phyloP scores from a whole-genome alignment of 2,797 vertebrate genomes.

The Mus caroli region DNA sequence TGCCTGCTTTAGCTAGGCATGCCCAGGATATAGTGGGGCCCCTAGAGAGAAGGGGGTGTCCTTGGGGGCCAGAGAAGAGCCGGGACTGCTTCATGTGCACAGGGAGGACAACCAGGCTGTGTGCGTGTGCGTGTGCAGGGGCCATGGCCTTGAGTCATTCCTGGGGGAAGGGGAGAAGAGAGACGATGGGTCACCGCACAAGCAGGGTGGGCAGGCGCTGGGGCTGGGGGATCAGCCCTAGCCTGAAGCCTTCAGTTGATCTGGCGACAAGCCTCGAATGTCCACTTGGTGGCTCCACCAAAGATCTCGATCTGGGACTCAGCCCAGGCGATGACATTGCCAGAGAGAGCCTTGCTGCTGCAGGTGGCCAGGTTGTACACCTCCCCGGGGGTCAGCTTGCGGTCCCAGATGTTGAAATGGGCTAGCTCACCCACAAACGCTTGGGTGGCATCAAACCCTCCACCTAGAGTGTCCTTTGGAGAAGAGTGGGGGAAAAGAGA shows the following conservation, averaged over 20 bases:
- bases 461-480: slow-evolving; percentile 95
- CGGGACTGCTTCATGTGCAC: slow-evolving; percentile 80
- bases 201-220: slow-evolving; percentile 66
- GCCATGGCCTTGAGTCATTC: slow-evolving; percentile 75
- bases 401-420: slow-evolving; percentile 97
- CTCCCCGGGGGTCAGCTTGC: slow-evolving; percentile 94
- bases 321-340: slow-evolving; percentile 96
- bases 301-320: slow-evolving; percentile 96
- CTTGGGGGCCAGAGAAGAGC: slow-evolving; percentile 69
- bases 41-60: slow-evolving; percentile 52
- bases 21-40: slow-evolving; percentile 59
- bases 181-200: slow-evolving; percentile 85
- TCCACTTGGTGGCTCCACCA: slow-evolving; percentile 97
- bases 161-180: slow-evolving; percentile 64
- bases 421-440: slow-evolving; percentile 96
- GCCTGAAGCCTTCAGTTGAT: slow-evolving; percentile 91
- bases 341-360: slow-evolving; percentile 93
- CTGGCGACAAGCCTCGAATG: slow-evolving; percentile 96
- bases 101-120: slow-evolving; percentile 50
- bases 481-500: background rate
- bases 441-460: slow-evolving; percentile 97
- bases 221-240: slow-evolving; percentile 38
- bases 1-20: slow-evolving; percentile 47
- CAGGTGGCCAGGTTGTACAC: slow-evolving; percentile 97
- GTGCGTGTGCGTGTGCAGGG: slow-evolving; percentile 55